Evolutionary conservation across 2,797 vertebrate species (phyloP).

Genomic region (Myotis myotis): DNA sequence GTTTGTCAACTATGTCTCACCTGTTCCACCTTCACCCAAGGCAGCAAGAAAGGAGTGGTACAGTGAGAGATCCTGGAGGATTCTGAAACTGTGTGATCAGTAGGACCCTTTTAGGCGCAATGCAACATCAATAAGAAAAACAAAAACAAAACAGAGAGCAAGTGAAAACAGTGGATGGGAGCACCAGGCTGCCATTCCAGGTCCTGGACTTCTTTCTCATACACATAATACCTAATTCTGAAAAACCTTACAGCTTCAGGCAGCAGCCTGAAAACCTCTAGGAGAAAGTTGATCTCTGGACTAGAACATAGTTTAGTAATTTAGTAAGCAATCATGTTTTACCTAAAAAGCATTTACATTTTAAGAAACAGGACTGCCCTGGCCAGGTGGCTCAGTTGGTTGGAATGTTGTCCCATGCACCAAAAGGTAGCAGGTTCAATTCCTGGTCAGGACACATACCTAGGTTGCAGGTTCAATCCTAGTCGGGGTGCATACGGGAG

Average conservation of each 20-base stretch:
- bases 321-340: background rate
- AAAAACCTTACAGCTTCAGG: background rate
- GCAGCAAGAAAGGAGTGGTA: background rate
- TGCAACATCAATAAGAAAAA: background rate
- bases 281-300: background rate
- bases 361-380: background rate
- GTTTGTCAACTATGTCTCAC: background rate
- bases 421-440: background rate
- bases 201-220: background rate
- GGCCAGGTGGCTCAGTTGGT: background rate
- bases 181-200: background rate
- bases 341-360: background rate
- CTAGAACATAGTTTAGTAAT: background rate
- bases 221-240: background rate
- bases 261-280: background rate
- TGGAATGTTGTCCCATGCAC: background rate
- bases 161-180: background rate
- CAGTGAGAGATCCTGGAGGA: background rate
- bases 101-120: background rate
- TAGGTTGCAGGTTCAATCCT: background rate
- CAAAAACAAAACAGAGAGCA: background rate
- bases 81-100: background rate
- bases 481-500: rapidly evolving
- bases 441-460: background rate
- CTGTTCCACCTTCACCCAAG: background rate